Percentiles rank a stretch among this genome's conserved stretches.
phyloP scores from a whole-genome alignment of 2,113 vertebrate genomes.

The Platichthys stellatus region DNA sequence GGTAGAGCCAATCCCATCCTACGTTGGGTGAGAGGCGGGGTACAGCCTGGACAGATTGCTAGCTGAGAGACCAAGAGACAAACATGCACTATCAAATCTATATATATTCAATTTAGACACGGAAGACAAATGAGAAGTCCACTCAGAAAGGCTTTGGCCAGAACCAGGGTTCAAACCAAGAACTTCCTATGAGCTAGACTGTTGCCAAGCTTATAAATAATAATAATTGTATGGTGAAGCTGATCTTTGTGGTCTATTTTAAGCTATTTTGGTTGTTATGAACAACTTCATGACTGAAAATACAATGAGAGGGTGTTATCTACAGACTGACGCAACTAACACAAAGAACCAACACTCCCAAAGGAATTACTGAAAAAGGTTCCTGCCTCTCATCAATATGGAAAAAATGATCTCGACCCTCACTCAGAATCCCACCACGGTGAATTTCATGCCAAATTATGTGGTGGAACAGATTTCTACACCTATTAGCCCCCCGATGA shows the following conservation, averaged over 20 bases:
- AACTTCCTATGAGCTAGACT: no score
- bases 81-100: no score
- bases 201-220: no score
- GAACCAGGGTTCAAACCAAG: no score
- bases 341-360: neutral
- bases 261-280: neutral
- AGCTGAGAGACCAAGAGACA: no score
- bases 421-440: slow-evolving; percentile 3
- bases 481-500: slow-evolving; percentile 40
- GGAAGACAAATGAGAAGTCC: no score
- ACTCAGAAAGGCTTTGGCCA: no score
- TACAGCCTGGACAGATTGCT: no score
- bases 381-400: neutral
- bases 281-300: neutral
- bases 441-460: slow-evolving; percentile 17
- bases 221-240: neutral
- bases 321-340: neutral
- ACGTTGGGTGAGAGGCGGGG: no score
- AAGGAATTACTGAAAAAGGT: neutral
- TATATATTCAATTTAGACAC: no score
- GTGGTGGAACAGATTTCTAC: slow-evolving; percentile 4
- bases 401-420: slow-evolving; percentile 6
- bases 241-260: neutral
- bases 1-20: no score
- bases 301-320: neutral